Conservation (phyloP, 2,888 invertebrate species). For the Pycnomerus fuliginosus region DNA sequence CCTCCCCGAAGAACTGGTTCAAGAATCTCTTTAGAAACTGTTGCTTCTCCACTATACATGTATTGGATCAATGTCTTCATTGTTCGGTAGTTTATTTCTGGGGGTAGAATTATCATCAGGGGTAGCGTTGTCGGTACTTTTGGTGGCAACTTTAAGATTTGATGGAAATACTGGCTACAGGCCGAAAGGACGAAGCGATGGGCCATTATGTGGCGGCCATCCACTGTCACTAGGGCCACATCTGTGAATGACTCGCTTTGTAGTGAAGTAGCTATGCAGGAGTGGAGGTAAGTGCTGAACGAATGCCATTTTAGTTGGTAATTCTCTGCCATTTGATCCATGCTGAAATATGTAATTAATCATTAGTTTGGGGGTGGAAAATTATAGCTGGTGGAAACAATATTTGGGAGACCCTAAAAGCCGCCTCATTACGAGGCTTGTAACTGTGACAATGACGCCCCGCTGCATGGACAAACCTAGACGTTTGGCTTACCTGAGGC, state of each 20-base stretch:
- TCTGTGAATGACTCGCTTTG: conserved; percentile 82
- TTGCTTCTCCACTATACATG: conserved; percentile 81
- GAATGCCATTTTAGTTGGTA: conserved; percentile 90
- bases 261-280: conserved; percentile 70
- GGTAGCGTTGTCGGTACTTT: conserved; percentile 46
- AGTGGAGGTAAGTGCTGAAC: conserved; percentile 78
- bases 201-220: conserved; percentile 78
- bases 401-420: too few relatives aligned
- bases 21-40: conserved; percentile 81
- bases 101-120: conserved; percentile 73
- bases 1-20: conserved; percentile 80
- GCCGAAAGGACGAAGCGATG: conserved; percentile 84
- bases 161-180: conserved; percentile 68
- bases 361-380: too few relatives aligned
- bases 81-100: conserved; percentile 77
- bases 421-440: too few relatives aligned
- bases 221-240: conserved; percentile 75
- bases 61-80: conserved; percentile 80
- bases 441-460: too few relatives aligned
- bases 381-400: too few relatives aligned
- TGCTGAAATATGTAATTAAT: too few relatives aligned
- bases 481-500: too few relatives aligned
- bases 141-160: conserved; percentile 54
- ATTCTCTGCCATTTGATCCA: conserved; percentile 66
- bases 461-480: too few relatives aligned